Evolutionary conservation across 2,797 vertebrate species (phyloP), one percentile per base, ranked within the genome.

Genomic region (Gadopsis marmoratus): DNA sequence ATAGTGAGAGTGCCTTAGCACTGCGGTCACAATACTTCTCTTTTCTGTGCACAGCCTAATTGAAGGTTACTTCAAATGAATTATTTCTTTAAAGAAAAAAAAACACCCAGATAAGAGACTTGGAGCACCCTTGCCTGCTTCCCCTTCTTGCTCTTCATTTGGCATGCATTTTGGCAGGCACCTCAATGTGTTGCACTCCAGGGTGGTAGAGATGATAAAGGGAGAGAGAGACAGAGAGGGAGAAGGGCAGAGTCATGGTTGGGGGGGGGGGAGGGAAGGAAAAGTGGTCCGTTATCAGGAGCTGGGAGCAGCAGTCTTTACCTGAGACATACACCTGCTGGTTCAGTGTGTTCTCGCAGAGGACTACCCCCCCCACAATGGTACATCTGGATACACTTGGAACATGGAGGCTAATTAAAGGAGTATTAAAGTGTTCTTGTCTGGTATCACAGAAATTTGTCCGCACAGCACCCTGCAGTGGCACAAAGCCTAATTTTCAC

Each of bases 291-390:
- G 48, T 89, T 89, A 86, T 89, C 87, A 79, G 83, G 65, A 69
- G 79, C 53, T 45, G 31, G 69, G 71, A 82, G 86, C 66, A 73
- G 83, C 76, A 82, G 86, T 70, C 74, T 86, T 84, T 84, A 92
- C 89, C 86, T 90, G 88, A 78, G 74, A 85, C 2, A 5, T 83
- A 83, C 91, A 93, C 90, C 92, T 92, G 91, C 89, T 84, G 88
- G 84, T 71, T 84, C 84, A 74, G 19, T 50, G 66, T 82, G 71
- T 48, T 79, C 79, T 74, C n/a, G 4, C 37, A 3, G 71, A 90
- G 84, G 78, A 78, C 79, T n/a, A 84, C 74, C 58, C 76, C 69
- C 72, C 86, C 86, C 78, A 73, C 79, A 4, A 56, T 1, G 69
- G 23, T 54, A 85, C 82, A 88, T 86, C 78, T 89, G 83, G 81